Base-by-base conservation (phyloP, 92 coral and sea anemone species). In the Chrysogorgia sp. region DNA sequence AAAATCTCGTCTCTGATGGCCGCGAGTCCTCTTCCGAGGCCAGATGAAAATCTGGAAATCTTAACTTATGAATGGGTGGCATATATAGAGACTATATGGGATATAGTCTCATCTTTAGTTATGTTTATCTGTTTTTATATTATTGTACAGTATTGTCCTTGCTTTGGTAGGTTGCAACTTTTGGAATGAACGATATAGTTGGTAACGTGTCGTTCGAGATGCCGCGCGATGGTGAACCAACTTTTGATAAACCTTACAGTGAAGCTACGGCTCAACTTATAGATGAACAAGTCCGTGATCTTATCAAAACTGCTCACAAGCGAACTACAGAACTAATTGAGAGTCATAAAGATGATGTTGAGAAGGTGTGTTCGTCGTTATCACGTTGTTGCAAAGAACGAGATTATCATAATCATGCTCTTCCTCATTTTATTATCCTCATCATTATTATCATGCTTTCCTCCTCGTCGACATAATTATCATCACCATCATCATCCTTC, bases 231-330 rank as follows among this genome's bases (percentile, higher is more conserved):
- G 99, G 99, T 0, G 99, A 96, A 34, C 97, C 96, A 12, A 87
- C 87, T 33, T 96, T 96, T 81, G 99, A 96, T 77, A 96, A 96
- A 77, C 99, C 99, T 1, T 96, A 96, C 91, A 96, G 99, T 45
- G 99, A 96, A 34, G 99, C 99, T 10, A 96, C 99, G 2, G 99
- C 99, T 30, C 99, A 96, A 49, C 89, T 96, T 24, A 96, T 96
- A n/a, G 99, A 96, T 66, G 99, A 96, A 76, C 99, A 96, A 80
- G 99, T 96, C 28, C 63, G 99, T 47, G 90, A 91, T n/a, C 96
- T 96, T n/a, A 96, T 96, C 23, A 89, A 92, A 84, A 75, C 69
- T 9, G 99, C 99, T 13, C 92, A 96, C 81, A 83, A 86, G 40
- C 81, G 90, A 76, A 96, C 99, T 1, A 74, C 71, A 30, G 83